Evolutionary conservation across 2,113 vertebrate genomes (phyloP).

Genomic region (Nycticryphes semicollaris): DNA sequence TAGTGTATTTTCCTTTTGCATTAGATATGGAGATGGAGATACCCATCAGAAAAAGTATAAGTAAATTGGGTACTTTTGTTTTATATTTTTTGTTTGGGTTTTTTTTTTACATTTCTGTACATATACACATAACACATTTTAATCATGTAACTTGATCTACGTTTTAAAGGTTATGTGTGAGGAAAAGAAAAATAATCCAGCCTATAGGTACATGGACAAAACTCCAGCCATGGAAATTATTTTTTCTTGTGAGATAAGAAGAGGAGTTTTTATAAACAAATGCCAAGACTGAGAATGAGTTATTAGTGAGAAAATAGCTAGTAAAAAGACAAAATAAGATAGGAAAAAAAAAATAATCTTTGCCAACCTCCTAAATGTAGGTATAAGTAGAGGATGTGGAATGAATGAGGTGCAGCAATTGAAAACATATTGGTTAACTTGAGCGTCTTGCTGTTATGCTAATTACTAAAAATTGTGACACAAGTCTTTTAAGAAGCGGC

Average conservation of each 20-base stretch:
- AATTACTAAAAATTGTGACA: not conserved
- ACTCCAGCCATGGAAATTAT: not conserved
- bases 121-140: not conserved
- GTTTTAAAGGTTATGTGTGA: not conserved
- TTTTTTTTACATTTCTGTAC: not conserved
- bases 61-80: not conserved
- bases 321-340: not conserved
- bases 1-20: not conserved
- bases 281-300: not conserved
- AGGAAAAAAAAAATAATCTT: not conserved
- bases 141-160: not conserved
- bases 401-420: not conserved
- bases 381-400: not conserved
- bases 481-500: too few species aligned
- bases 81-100: too few species aligned
- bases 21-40: not conserved
- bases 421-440: not conserved
- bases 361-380: not conserved
- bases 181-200: not conserved
- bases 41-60: not conserved
- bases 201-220: not conserved
- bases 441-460: not conserved
- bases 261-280: not conserved
- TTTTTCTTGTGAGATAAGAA: not conserved
- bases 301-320: not conserved